These are phyloP conservation scores for Syngnathus rostellatus DNA, from an alignment of 2,797 vertebrate species.

Conservation along the genomic window DNA sequence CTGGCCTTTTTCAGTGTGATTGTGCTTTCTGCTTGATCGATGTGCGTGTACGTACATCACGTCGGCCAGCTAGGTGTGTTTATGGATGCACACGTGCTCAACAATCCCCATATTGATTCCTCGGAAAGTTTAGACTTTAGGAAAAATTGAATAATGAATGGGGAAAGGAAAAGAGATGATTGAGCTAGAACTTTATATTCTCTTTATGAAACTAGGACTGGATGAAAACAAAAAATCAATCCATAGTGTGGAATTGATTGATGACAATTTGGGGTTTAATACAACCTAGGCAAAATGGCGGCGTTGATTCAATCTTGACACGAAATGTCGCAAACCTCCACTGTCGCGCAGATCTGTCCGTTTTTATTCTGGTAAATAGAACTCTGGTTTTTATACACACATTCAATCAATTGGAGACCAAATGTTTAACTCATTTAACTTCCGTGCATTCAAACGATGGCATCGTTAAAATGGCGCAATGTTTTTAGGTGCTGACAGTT, in stretches of 20 bases:
- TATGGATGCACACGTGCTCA: not conserved
- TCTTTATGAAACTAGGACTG: not conserved
- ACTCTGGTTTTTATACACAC: not conserved
- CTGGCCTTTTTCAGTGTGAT: conserved; percentile 1
- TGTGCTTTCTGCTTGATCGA: conserved; percentile 1
- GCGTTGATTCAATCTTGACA: not conserved
- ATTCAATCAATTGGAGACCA: not conserved
- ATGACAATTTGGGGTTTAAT: not conserved
- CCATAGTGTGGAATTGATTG: not conserved
- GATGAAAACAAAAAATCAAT: not conserved
- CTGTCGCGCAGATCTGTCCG: not conserved
- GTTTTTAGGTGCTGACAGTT: conserved; percentile 9
- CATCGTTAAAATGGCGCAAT: not conserved
- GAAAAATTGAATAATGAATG: not conserved
- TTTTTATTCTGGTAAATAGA: too few species aligned
- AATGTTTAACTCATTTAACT: not conserved
- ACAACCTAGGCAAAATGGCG: not conserved
- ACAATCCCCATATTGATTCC: not conserved
- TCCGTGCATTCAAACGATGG: not conserved
- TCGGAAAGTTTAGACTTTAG: not conserved
- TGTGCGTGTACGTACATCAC: not conserved
- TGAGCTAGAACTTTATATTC: not conserved
- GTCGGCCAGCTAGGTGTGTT: not conserved
- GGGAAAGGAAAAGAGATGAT: not conserved
- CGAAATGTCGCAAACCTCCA: not conserved